Percentiles rank a stretch among this genome's conserved stretches.
Conservation (phyloP, 2,888 invertebrate genomes). For the Frankliniella fusca region DNA sequence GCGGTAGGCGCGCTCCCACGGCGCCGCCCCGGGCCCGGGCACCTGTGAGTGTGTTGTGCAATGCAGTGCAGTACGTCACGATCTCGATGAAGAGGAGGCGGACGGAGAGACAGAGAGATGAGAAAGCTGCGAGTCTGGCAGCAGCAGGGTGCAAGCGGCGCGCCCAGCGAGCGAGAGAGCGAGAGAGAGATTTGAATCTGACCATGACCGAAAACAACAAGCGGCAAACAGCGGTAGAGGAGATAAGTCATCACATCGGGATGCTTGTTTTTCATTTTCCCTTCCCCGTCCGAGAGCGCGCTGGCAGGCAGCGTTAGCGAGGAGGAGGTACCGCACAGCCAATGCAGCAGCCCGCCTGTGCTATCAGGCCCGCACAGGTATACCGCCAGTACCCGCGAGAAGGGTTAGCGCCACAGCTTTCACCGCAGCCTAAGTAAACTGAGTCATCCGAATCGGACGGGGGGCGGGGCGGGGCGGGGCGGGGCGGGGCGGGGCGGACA, state of each 20-base stretch:
- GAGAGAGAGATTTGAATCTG: constrained; percentile 16
- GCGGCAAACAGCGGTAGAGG: not conserved
- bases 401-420: not conserved
- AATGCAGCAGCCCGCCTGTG: no score
- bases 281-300: not conserved
- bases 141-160: no score
- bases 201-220: constrained; percentile 18
- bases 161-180: not conserved
- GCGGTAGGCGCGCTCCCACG: no score
- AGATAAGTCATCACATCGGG: not conserved
- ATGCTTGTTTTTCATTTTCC: not conserved
- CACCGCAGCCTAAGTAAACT: not conserved
- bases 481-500: not conserved
- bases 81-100: not conserved
- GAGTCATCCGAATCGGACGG: not conserved
- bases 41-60: no score
- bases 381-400: not conserved
- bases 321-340: no score
- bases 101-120: not conserved
- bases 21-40: no score
- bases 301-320: no score
- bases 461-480: not conserved
- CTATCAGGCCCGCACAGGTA: not conserved
- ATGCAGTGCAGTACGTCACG: no score
- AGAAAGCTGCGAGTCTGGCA: not conserved